Evolutionary conservation across 2,113 vertebrate species (phyloP).

Genomic region (Labeo rohita): DNA sequence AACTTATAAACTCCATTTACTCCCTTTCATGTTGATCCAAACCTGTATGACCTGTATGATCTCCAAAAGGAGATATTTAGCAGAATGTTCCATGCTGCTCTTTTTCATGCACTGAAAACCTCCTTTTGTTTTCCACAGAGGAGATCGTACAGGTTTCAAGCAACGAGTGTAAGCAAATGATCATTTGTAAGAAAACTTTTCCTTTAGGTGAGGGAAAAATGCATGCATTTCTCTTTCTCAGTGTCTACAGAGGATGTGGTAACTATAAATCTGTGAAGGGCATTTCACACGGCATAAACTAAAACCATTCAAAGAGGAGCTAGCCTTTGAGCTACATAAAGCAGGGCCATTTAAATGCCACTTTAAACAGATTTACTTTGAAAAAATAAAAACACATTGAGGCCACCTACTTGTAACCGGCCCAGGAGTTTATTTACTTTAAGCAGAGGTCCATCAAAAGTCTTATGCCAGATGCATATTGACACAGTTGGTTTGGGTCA

Average conservation of each 20-base stretch:
- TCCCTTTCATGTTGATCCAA: neutral
- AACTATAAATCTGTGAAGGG: constrained; percentile 25
- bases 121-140: neutral
- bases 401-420: constrained; percentile 62
- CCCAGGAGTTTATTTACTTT: constrained; percentile 74
- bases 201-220: neutral
- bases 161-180: neutral
- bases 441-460: constrained; percentile 65
- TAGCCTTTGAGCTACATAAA: neutral
- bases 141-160: neutral
- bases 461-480: constrained; percentile 61
- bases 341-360: constrained; percentile 67
- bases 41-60: neutral
- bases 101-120: neutral
- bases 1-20: neutral
- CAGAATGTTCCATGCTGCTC: neutral
- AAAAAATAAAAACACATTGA: constrained; percentile 68
- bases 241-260: constrained; percentile 18
- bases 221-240: neutral
- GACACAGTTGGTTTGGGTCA: constrained; percentile 53
- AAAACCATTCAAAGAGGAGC: constrained; percentile 3
- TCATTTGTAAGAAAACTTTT: neutral
- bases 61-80: neutral
- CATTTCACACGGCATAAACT: constrained; percentile 26
- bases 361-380: constrained; percentile 74